These are phyloP conservation scores for Lutraria rhynchaena DNA, from an alignment of 1,140 invertebrate genomes.

Conservation along the genomic window DNA sequence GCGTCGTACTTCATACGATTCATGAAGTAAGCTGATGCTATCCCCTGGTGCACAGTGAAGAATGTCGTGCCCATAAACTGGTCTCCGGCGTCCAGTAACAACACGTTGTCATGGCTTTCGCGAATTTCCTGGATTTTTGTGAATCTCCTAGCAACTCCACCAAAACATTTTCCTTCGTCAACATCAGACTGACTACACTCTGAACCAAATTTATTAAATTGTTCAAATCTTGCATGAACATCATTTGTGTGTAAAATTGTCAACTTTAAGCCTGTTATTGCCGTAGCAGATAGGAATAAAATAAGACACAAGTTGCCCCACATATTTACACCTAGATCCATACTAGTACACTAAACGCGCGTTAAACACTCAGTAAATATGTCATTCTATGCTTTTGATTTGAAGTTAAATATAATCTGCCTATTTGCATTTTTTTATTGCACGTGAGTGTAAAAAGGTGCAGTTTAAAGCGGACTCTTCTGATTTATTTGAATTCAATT, in stretches of 20 bases:
- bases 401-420: too few relatives aligned
- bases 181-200: conserved; percentile 84
- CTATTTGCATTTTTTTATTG: too few relatives aligned
- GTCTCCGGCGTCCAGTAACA: conserved; percentile 94
- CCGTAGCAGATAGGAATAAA: too few relatives aligned
- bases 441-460: too few relatives aligned
- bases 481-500: too few relatives aligned
- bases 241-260: conserved; percentile 95
- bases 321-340: too few relatives aligned
- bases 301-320: too few relatives aligned
- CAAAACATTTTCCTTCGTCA: conserved; percentile 87
- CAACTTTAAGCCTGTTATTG: conserved; percentile 82
- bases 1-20: conserved; percentile 91
- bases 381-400: too few relatives aligned
- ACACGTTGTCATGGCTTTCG: conserved; percentile 83
- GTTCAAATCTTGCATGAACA: conserved; percentile 92
- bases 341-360: too few relatives aligned
- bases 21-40: conserved; percentile 89
- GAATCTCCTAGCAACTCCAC: conserved; percentile 89
- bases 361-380: too few relatives aligned
- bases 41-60: conserved; percentile 91
- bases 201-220: conserved; percentile 87
- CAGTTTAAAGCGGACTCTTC: too few relatives aligned
- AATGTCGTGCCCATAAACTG: conserved; percentile 93
- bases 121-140: conserved; percentile 82